A percentile compares a stretch with the other conserved stretches of the same genome.
Conservation (phyloP, 2,113 vertebrate species). For the Chionodraco myersi region DNA sequence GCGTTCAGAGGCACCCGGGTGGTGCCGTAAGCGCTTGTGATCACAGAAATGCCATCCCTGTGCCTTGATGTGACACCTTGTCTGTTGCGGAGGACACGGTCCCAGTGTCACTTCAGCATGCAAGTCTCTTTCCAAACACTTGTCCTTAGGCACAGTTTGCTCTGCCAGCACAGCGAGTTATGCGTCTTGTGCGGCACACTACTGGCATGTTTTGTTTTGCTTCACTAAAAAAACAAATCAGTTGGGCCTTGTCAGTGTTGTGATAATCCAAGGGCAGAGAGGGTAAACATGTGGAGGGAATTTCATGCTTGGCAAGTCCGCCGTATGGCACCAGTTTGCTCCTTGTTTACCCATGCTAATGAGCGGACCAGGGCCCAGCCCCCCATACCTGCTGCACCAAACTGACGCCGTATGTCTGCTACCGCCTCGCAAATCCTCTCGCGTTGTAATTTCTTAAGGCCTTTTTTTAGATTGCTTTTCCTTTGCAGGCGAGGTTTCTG, state of each 20-base stretch:
- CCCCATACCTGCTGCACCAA: conserved; percentile 36
- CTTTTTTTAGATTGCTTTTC: conserved; percentile 34
- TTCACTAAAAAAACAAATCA: conserved; percentile 43
- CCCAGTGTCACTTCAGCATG: conserved; percentile 36
- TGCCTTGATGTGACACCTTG: conserved; percentile 50
- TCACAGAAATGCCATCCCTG: conserved; percentile 46
- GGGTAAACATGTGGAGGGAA: conserved; percentile 81
- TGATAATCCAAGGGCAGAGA: conserved; percentile 78
- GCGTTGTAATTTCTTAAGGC: conserved; percentile 40
- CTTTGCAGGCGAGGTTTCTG: background rate
- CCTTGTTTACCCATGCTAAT: conserved; percentile 81
- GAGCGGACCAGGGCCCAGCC: conserved; percentile 62
- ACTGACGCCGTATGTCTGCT: conserved; percentile 28
- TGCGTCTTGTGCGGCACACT: conserved; percentile 12
- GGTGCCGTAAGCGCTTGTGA: conserved; percentile 32
- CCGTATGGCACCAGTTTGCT: conserved; percentile 79
- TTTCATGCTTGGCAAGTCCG: conserved; percentile 79
- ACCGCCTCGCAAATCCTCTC: background rate
- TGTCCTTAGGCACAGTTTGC: conserved; percentile 52
- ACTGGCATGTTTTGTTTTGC: conserved; percentile 39
- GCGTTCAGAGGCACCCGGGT: conserved; percentile 1
- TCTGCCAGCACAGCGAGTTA: conserved; percentile 46
- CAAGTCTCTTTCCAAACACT: conserved; percentile 26
- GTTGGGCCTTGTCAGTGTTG: conserved; percentile 51
- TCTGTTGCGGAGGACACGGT: conserved; percentile 30